Conservation (phyloP, 2,888 invertebrate genomes). For the Junonia oenone region DNA sequence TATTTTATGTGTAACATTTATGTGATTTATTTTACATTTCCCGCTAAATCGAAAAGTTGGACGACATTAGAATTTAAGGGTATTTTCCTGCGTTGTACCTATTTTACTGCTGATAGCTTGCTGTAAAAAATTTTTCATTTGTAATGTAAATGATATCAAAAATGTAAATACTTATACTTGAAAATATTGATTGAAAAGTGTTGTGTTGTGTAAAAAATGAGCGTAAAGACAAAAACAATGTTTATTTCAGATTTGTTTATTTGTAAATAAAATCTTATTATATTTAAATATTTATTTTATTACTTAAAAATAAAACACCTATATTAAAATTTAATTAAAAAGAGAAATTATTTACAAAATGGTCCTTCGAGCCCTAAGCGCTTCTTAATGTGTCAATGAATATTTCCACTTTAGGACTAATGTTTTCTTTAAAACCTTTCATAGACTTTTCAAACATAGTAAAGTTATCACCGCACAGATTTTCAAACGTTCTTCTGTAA, state of each 20-base stretch:
- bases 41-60: no score
- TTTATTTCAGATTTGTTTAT: constrained; percentile 10
- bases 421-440: neutral
- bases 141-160: neutral
- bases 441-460: constrained; percentile 30
- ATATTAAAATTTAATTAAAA: neutral
- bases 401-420: constrained; percentile 26
- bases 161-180: neutral
- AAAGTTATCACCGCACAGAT: constrained; percentile 44
- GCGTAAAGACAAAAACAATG: neutral
- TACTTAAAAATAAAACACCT: neutral
- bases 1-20: no score
- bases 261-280: constrained; percentile 10
- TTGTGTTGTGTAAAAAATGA: neutral
- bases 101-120: neutral
- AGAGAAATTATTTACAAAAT: neutral
- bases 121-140: neutral
- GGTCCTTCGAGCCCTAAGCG: neutral
- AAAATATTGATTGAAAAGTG: no score
- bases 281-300: neutral
- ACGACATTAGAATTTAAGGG: no score
- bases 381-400: constrained; percentile 17
- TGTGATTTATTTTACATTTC: no score
- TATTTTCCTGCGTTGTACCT: no score
- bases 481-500: constrained; percentile 37